A percentile compares a stretch with the other conserved stretches of the same genome.
These are phyloP conservation scores for Cephus rjabovi DNA, from an alignment of 2,888 invertebrate species.

Conservation along the genomic window DNA sequence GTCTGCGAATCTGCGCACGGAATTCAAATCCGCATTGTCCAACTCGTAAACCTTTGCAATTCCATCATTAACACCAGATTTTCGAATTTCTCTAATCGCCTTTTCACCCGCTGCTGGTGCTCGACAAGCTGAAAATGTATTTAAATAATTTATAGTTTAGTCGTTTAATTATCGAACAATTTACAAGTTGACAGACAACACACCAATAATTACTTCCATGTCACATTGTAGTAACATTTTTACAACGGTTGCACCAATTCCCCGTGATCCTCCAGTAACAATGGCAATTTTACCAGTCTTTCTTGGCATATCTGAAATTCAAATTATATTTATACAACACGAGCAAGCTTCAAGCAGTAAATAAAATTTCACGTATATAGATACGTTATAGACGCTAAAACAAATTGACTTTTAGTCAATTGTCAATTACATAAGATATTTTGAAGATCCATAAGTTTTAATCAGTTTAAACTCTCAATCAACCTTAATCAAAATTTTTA, in stretches of 20 bases:
- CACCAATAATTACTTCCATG: constrained; percentile 81
- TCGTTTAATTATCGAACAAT: background rate
- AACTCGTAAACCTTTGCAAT: constrained; percentile 76
- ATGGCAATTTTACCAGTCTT: constrained; percentile 79
- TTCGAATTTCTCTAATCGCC: constrained; percentile 65
- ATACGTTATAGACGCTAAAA: background rate
- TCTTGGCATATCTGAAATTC: constrained; percentile 72
- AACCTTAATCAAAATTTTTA: background rate
- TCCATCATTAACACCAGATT: constrained; percentile 70
- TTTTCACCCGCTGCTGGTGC: constrained; percentile 50
- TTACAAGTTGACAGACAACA: background rate
- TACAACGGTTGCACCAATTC: constrained; percentile 84
- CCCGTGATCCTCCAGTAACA: constrained; percentile 88
- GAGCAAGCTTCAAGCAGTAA: background rate
- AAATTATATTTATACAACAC: background rate
- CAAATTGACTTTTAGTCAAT: background rate
- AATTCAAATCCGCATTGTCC: constrained; percentile 81
- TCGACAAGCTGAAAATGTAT: constrained; percentile 7
- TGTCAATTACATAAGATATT: background rate
- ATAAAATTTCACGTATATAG: background rate
- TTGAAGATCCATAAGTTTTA: background rate
- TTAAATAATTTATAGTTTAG: background rate
- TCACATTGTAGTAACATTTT: constrained; percentile 81
- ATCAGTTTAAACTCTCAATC: background rate
- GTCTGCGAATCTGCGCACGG: constrained; percentile 80